These are phyloP conservation scores for Drosophila sordidula DNA, from an alignment of 2,888 invertebrate species.

Conservation along the genomic window DNA sequence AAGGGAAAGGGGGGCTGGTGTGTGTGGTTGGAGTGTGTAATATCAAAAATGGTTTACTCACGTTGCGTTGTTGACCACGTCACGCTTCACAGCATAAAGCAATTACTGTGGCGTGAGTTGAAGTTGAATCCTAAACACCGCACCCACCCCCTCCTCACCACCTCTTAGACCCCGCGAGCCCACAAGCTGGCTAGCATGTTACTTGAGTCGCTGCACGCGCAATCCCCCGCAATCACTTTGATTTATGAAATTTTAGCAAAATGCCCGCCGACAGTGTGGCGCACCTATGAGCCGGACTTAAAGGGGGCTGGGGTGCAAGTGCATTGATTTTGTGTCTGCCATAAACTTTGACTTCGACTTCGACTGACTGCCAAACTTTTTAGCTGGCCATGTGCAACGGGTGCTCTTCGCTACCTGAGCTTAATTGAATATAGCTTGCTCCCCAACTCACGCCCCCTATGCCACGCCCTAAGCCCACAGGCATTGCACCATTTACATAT, in stretches of 20 bases:
- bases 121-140: conserved; percentile 52
- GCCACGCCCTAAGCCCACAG: conserved; percentile 1
- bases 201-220: conserved; percentile 45
- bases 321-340: conserved; percentile 68
- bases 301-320: conserved; percentile 6
- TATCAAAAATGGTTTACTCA: conserved; percentile 71
- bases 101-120: conserved; percentile 67
- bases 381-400: conserved; percentile 23
- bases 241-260: conserved; percentile 74
- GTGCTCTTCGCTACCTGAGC: conserved; percentile 28
- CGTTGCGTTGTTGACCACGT: conserved; percentile 76
- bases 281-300: conserved; percentile 11
- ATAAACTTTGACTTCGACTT: conserved; percentile 59
- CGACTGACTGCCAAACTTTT: conserved; percentile 59
- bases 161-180: neutral
- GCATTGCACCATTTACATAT: neutral
- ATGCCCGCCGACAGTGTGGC: conserved; percentile 29
- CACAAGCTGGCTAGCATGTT: conserved; percentile 3
- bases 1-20: neutral
- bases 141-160: neutral
- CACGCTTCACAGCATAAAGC: conserved; percentile 76
- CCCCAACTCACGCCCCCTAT: neutral
- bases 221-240: conserved; percentile 50
- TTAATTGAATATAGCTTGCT: conserved; percentile 50
- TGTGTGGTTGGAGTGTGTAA: conserved; percentile 41